A percentile compares a stretch with the other conserved stretches of the same genome.
phyloP scores from a whole-genome alignment of 2,888 invertebrate genomes.

The Clitarchus hookeri region DNA sequence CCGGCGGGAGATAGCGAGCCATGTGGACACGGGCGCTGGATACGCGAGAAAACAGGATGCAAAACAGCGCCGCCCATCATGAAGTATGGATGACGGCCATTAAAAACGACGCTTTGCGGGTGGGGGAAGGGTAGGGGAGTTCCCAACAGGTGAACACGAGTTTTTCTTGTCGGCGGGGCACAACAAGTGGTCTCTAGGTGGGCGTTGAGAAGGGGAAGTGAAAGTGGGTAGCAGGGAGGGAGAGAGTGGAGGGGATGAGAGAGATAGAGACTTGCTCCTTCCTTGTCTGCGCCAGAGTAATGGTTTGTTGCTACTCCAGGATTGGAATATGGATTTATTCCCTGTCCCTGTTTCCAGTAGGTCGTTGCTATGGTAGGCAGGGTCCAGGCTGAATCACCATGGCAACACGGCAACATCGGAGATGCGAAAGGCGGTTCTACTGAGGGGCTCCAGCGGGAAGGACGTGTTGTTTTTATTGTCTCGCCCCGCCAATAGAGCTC shows the following conservation, averaged over 20 bases:
- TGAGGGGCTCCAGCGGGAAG: neutral
- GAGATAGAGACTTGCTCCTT: neutral
- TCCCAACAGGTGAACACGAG: constrained; percentile 4
- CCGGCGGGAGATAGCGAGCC: too few relatives aligned
- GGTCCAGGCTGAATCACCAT: constrained; percentile 23
- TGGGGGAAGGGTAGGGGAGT: neutral
- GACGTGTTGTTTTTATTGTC: neutral
- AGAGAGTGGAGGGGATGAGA: neutral
- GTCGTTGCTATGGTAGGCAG: constrained; percentile 23
- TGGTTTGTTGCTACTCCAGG: constrained; percentile 25
- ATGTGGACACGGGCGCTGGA: too few relatives aligned
- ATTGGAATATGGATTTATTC: constrained; percentile 27
- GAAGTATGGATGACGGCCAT: neutral
- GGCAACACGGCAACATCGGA: constrained; percentile 19
- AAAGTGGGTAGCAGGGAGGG: neutral
- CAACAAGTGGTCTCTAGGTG: neutral
- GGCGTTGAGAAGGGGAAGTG: neutral
- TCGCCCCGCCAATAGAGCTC: too few relatives aligned
- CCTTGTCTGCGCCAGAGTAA: neutral
- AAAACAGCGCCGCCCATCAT: too few relatives aligned
- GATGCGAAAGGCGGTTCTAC: constrained; percentile 3
- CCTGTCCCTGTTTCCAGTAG: constrained; percentile 17
- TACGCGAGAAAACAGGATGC: too few relatives aligned
- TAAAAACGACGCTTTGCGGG: neutral
- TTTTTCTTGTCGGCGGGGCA: neutral